Evolutionary conservation across 2,113 vertebrate species (phyloP).

Genomic region (Ginglymostoma cirratum): DNA sequence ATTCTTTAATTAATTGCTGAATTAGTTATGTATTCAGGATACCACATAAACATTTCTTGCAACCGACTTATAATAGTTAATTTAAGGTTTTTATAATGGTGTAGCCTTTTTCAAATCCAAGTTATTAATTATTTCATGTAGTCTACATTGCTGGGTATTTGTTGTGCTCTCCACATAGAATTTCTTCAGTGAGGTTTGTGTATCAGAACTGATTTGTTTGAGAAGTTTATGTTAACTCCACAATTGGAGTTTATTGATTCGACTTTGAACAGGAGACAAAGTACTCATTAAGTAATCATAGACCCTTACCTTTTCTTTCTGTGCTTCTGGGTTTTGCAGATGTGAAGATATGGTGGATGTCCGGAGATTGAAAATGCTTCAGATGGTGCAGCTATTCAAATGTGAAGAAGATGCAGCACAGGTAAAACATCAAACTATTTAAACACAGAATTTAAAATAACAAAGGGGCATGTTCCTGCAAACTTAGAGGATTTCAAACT

Average conservation of each 20-base stretch:
- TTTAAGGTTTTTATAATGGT: neutral
- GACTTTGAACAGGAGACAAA: neutral
- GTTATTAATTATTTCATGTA: neutral
- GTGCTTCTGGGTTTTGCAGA: constrained; percentile 47
- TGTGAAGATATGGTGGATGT: constrained; percentile 92
- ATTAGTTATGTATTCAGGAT: neutral
- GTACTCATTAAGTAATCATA: neutral
- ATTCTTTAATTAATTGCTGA: neutral
- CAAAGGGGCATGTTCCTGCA: neutral
- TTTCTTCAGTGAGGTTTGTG: neutral
- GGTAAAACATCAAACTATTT: constrained; percentile 49
- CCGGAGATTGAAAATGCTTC: constrained; percentile 91
- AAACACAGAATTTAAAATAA: neutral
- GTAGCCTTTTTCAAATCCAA: neutral
- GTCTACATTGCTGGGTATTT: neutral
- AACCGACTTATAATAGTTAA: neutral
- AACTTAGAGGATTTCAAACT: neutral
- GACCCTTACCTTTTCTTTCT: neutral
- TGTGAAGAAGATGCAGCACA: constrained; percentile 94
- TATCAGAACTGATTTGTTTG: neutral
- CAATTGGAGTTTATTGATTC: neutral
- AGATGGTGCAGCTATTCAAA: constrained; percentile 98
- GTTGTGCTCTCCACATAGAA: neutral
- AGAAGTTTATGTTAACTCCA: neutral
- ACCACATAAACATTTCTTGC: neutral